Conservation (phyloP, 2,113 vertebrate species). For the Carassius carassius region DNA sequence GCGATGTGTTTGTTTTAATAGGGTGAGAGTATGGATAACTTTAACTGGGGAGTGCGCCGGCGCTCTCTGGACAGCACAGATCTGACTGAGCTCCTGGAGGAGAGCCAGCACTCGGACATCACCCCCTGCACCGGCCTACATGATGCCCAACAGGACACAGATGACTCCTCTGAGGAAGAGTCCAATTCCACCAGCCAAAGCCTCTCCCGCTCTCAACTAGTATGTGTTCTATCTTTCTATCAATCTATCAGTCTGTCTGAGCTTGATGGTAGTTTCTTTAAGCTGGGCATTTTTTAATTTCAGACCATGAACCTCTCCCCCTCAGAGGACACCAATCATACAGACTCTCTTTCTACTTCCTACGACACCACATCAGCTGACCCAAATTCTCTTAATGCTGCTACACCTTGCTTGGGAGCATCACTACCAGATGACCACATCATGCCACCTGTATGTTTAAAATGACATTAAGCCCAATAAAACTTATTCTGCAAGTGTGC, state of each 20-base stretch:
- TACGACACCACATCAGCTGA: slow-evolving; percentile 84
- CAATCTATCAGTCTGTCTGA: neutral
- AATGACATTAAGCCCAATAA: neutral
- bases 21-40: slow-evolving; percentile 97
- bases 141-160: slow-evolving; percentile 82
- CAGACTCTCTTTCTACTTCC: slow-evolving; percentile 84
- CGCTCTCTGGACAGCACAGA: slow-evolving; percentile 96
- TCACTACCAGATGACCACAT: slow-evolving; percentile 78
- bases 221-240: slow-evolving; percentile 67
- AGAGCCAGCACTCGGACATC: slow-evolving; percentile 91
- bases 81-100: slow-evolving; percentile 92
- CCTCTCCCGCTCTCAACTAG: slow-evolving; percentile 88
- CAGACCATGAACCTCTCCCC: slow-evolving; percentile 96
- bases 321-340: slow-evolving; percentile 89
- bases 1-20: slow-evolving; percentile 69
- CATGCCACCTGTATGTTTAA: slow-evolving; percentile 64
- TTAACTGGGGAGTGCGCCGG: slow-evolving; percentile 98
- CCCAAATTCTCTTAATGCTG: slow-evolving; percentile 79
- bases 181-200: slow-evolving; percentile 93
- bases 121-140: slow-evolving; percentile 89
- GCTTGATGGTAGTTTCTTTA: neutral
- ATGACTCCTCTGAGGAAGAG: slow-evolving; percentile 95
- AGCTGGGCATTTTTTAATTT: slow-evolving; percentile 51
- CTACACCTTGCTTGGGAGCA: slow-evolving; percentile 80
- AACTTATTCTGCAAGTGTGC: neutral